Evolutionary conservation across 1,140 invertebrate species (phyloP).

Genomic region (Aplysia californica): DNA sequence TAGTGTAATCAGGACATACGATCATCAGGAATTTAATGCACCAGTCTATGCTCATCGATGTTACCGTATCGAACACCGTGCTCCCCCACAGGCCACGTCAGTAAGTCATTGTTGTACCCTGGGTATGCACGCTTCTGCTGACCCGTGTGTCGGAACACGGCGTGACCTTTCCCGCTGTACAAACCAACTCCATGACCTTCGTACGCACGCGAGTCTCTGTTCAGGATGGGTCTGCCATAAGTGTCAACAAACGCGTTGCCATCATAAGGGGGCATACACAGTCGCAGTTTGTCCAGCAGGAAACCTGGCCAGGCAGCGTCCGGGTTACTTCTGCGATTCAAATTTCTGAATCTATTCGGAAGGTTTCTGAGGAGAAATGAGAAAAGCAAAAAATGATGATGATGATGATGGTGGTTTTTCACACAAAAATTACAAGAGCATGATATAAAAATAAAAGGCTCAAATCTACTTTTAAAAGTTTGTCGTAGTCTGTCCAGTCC

Average conservation of each 20-base stretch:
- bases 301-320: constrained; percentile 64
- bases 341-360: neutral
- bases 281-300: constrained; percentile 58
- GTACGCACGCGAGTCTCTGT: constrained; percentile 1
- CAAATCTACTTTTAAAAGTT: too few relatives aligned
- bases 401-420: too few relatives aligned
- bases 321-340: constrained; percentile 19
- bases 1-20: too few relatives aligned
- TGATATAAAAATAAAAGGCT: too few relatives aligned
- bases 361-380: constrained; percentile 4
- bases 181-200: constrained; percentile 7
- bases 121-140: constrained; percentile 28
- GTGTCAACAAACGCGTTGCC: constrained; percentile 32
- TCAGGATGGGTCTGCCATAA: constrained; percentile 8
- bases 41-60: constrained; percentile 24
- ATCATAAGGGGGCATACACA: constrained; percentile 58
- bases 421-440: too few relatives aligned
- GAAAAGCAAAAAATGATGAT: neutral
- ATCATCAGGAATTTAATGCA: too few relatives aligned
- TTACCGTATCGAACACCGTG: constrained; percentile 38
- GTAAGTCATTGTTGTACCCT: constrained; percentile 49
- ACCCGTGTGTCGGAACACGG: constrained; percentile 9
- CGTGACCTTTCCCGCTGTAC: constrained; percentile 19
- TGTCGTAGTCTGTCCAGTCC: too few relatives aligned
- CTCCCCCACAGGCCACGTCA: constrained; percentile 48